These are phyloP conservation scores for Myiotriccus ornatus DNA, from an alignment of 2,797 vertebrate genomes.

Conservation along the genomic window DNA sequence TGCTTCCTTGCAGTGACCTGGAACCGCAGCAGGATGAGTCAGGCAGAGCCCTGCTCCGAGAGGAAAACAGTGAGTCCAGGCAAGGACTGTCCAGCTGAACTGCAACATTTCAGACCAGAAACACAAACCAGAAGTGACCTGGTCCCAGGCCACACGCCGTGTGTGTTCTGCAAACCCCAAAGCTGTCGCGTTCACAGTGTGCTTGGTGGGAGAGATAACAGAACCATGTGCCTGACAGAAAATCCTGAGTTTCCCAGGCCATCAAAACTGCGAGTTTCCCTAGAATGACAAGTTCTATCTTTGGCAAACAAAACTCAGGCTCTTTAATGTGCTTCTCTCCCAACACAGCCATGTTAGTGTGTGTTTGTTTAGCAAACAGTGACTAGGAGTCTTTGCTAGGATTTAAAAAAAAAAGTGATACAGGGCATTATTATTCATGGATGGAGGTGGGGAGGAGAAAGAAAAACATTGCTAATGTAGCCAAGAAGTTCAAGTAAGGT, in stretches of 20 bases:
- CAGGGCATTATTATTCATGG: constrained; percentile 11
- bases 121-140: background rate
- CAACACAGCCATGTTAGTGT: background rate
- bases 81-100: background rate
- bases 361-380: constrained; percentile 44
- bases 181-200: background rate
- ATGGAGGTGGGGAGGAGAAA: constrained; percentile 9
- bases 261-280: background rate
- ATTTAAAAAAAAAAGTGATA: background rate
- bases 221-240: background rate
- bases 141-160: background rate
- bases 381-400: background rate
- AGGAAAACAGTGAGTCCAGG: background rate
- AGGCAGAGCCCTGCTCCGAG: background rate
- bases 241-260: background rate
- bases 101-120: background rate
- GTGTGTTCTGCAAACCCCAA: background rate
- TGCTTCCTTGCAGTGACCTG: background rate
- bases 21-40: background rate
- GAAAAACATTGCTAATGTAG: background rate
- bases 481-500: constrained; percentile 37
- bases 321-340: background rate
- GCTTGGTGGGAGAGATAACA: background rate
- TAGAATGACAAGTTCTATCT: constrained; percentile 17
- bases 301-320: constrained; percentile 1